Percentiles rank a stretch among this genome's conserved stretches.
phyloP scores from a whole-genome alignment of 2,888 invertebrate species.

The Ochropleura plecta region DNA sequence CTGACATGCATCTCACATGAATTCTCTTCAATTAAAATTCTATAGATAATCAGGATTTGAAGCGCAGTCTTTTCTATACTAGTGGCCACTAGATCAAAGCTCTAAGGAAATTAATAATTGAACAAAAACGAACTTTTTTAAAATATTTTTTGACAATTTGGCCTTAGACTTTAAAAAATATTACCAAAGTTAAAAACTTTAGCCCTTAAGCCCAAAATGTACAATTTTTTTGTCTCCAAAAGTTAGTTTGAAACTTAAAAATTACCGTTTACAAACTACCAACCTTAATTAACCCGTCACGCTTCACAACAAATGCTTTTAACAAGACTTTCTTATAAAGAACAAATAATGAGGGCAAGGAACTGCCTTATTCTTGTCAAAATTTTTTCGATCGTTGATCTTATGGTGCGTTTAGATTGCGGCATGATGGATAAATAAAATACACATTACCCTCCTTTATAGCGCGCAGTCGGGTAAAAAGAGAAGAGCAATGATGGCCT shows the following conservation, averaged over 20 bases:
- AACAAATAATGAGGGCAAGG: slow-evolving; percentile 53
- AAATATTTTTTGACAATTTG: slow-evolving; percentile 6
- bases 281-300: slow-evolving; percentile 36
- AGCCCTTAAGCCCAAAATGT: slow-evolving; percentile 19
- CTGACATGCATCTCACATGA: too few relatives aligned
- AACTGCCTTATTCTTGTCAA: slow-evolving; percentile 56
- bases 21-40: too few relatives aligned
- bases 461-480: too few relatives aligned
- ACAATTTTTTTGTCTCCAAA: slow-evolving; percentile 13
- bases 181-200: background rate
- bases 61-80: background rate
- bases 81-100: background rate
- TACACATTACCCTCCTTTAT: too few relatives aligned
- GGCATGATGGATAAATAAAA: background rate
- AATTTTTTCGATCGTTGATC: slow-evolving; percentile 57
- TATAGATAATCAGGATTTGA: background rate
- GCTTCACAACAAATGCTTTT: slow-evolving; percentile 44
- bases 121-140: slow-evolving; percentile 1
- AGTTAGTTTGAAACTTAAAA: slow-evolving; percentile 32
- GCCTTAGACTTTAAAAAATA: background rate
- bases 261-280: slow-evolving; percentile 5
- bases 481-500: too few relatives aligned
- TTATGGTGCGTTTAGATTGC: slow-evolving; percentile 15
- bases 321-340: slow-evolving; percentile 61
- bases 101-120: background rate